Evolutionary conservation across 2,797 vertebrate genomes (phyloP), one percentile per base, ranked within the genome.

Genomic region (Rhynchonycteris naso): DNA sequence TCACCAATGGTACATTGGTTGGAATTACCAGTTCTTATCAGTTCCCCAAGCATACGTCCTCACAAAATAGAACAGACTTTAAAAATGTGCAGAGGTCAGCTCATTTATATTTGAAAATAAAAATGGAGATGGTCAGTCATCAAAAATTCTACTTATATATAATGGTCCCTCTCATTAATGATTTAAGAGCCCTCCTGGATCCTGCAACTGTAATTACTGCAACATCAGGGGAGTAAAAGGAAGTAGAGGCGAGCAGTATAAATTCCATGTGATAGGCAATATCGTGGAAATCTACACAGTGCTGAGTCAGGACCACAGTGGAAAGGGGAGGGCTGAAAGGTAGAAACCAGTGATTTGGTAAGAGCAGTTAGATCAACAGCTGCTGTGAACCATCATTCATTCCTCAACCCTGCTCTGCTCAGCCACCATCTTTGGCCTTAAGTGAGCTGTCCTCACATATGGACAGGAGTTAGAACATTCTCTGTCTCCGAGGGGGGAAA

Each of bases 191-290:
- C 14, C 5, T 52, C 19, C 35, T 92, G 56, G 7, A 33, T 69
- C 81, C 47, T 90, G n/a, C 2, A 88, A 28, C 80, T 84, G 4
- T 88, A 84, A 88, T 80, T 87, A 88, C 78, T 54, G n/a, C 7
- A 78, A 11, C 35, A 69, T 82, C 24, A 1, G 38, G 58, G 0
- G 7, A 59, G 16, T 81, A 28, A 86, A 90, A 84, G 13, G 89
- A 80, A 93, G 24, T 19, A 43, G 33, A 81, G 33, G 38, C 16
- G 38, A 38, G 3, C 19, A 35, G 50, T 30, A 30, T 47, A 93
- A 80, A 61, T 66, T 30, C 14, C 72, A 66, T 1, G 14, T 58
- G 56, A 79, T 33, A 0, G 26, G 18, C 58, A 92, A 68, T 61
- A 65, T 35, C 6, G 1, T 61, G 33, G 10, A 18, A 22, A 76